A percentile compares a stretch with the other conserved stretches of the same genome.
Evolutionary conservation across 2,888 invertebrate genomes (phyloP).

Genomic region (Zelleria hepariella): DNA sequence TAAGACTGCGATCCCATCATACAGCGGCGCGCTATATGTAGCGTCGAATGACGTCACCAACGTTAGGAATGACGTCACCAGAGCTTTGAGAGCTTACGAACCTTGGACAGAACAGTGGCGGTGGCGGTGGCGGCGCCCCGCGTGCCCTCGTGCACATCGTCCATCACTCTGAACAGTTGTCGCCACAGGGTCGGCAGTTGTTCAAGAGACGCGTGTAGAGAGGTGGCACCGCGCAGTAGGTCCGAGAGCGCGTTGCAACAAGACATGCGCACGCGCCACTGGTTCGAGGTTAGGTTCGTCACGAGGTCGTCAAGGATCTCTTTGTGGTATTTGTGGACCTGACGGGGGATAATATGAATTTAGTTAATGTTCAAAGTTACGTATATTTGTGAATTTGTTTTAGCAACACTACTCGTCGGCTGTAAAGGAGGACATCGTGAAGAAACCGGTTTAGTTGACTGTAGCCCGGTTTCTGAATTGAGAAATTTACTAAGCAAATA

Average conservation of each 20-base stretch:
- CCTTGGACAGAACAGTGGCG: slow-evolving; percentile 80
- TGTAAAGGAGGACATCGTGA: no score
- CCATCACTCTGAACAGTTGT: slow-evolving; percentile 91
- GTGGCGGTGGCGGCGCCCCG: slow-evolving; percentile 81
- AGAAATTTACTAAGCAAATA: no score
- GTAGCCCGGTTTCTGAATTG: no score
- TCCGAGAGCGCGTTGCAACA: slow-evolving; percentile 91
- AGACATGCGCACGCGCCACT: slow-evolving; percentile 93
- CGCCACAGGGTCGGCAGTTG: slow-evolving; percentile 80
- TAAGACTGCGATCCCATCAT: no score
- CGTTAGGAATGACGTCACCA: no score
- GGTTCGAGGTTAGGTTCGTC: slow-evolving; percentile 83
- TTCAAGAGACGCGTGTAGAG: slow-evolving; percentile 43
- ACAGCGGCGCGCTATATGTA: no score
- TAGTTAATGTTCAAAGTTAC: neutral
- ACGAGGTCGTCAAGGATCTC: slow-evolving; percentile 86
- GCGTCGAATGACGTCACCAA: no score
- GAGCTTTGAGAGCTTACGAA: slow-evolving; percentile 27
- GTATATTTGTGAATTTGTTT: neutral
- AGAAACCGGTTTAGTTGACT: no score
- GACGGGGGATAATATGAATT: neutral
- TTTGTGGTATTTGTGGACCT: slow-evolving; percentile 86
- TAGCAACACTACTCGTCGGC: no score
- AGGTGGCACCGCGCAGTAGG: slow-evolving; percentile 75
- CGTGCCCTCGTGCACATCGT: slow-evolving; percentile 93